Evolutionary conservation across 2,797 vertebrate genomes (phyloP), one percentile per base, ranked within the genome.

Genomic region (Acanthopagrus latus): DNA sequence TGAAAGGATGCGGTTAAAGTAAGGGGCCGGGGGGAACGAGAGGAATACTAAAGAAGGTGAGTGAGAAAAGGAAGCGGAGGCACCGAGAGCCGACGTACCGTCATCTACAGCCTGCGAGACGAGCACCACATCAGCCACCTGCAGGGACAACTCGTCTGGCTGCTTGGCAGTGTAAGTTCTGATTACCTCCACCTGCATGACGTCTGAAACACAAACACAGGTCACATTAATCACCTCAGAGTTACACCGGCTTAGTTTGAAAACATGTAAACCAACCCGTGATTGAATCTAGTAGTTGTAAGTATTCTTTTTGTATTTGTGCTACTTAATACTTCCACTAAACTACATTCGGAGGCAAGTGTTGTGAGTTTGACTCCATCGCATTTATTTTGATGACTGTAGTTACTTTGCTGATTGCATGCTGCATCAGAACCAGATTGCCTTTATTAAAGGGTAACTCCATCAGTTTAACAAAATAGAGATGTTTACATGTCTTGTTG

Each of bases 91-190:
- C 5, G 21, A 75, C 95, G 76, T 88, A 99, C 98, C 98, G 0
- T 99, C 98, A 0, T 90, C 94, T 0, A 97, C 95, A 0, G 92
- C 94, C 68, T 99, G 97, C 6, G 97, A 98, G 18, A 99, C 92
- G 51, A 99, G 82, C 72, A 99, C 97, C 29, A 99, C 98, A 1
- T 99, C 98, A 0, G 98, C 96, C 59, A 97, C 96, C 86, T 99
- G 98, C 46, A 99, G 95, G 1, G 97, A 97, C 23, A 99, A 87
- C 71, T 99, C 98, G 3, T 99, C 98, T 0, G 97, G 95, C 92
- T 99, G 98, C 90, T 96, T 98, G 68, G 97, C 96, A 0, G 97
- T 99, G 87, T 98, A 99, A 0, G 97, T 98, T n/a, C 97, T 93
- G 71, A 93, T 94, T 92, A 97, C 95, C 86, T 99, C 98, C 71